A percentile compares a stretch with the other conserved stretches of the same genome.
Evolutionary conservation across 2,888 invertebrate genomes (phyloP).

Genomic region (Oscheius sp.): DNA sequence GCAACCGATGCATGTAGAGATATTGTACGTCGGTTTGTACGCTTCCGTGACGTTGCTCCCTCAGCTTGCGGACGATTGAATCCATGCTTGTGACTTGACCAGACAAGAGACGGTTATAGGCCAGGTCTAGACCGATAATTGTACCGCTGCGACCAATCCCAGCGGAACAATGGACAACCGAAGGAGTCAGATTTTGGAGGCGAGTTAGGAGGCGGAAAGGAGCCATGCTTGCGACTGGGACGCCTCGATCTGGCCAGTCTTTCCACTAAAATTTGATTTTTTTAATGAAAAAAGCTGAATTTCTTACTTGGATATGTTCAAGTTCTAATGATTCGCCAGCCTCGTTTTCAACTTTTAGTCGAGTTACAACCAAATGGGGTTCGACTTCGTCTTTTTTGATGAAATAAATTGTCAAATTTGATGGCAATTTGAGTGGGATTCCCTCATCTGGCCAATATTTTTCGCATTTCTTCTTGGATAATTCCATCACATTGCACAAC

Average conservation of each 20-base stretch:
- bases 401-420: constrained; percentile 52
- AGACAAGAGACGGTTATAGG: constrained; percentile 36
- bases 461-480: constrained; percentile 61
- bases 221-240: constrained; percentile 51
- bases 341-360: constrained; percentile 40
- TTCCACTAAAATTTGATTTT: constrained; percentile 57
- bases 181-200: constrained; percentile 37
- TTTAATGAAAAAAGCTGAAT: not conserved
- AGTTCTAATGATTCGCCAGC: constrained; percentile 30
- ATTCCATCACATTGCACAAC: constrained; percentile 58
- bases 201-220: constrained; percentile 46
- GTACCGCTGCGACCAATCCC: constrained; percentile 64
- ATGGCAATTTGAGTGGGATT: constrained; percentile 21
- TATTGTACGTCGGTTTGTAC: constrained; percentile 63
- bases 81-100: constrained; percentile 43
- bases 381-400: constrained; percentile 48
- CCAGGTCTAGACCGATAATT: constrained; percentile 59
- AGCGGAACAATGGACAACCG: constrained; percentile 60
- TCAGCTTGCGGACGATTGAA: constrained; percentile 49
- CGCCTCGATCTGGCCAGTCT: constrained; percentile 63
- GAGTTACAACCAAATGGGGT: constrained; percentile 40
- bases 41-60: constrained; percentile 51
- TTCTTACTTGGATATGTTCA: constrained; percentile 49
- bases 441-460: constrained; percentile 57
- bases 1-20: constrained; percentile 57